Base-by-base conservation (phyloP, 2,888 invertebrate species). In the Melinaea menophilus region DNA sequence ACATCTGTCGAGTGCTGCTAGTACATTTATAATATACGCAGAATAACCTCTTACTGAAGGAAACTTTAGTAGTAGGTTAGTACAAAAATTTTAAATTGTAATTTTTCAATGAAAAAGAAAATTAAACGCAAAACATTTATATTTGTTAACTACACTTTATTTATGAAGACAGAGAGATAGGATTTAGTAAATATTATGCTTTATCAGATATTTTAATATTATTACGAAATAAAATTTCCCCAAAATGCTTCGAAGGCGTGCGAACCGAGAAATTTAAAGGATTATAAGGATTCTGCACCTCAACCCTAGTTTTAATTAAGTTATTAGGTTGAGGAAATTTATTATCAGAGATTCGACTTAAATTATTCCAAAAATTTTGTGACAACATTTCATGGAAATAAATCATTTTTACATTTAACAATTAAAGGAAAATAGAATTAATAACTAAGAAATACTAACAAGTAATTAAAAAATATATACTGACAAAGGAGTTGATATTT, bases 221-320 rank as follows among this genome's bases (percentile, higher is more conserved):
- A 48, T 63, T 56, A 41, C 33, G 11, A 46, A 62, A 62, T 33
- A 64, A 64, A 61, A 63, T 55, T 62, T 58, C 54, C 58, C 46
- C 41, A 9, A 55, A 47, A 34, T 47, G 46, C 48, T 59, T 64
- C 22, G 54, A 47, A 55, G 62, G 62, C 69, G 66, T 68, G 69
- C 66, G 63, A 56, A 55, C 58, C 55, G 48, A 51, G 48, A 60
- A 58, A 63, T 68, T 63, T 61, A 51, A 63, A 68, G 66, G 69
- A 65, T 69, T 68, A 68, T 59, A 59, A 60, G 63, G 64, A 65
- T 61, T 58, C 34, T 46, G 57, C 31, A 60, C 55, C 59, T 58
- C 55, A 54, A 59, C 55, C 56, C 55, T 56, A 64, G 47, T 63
- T 67, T 68, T 69, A 69, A 68, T 69, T 68, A 68, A 66, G 66